Base-by-base conservation (phyloP, 1,140 invertebrate species). In the Octopus sinensis region DNA sequence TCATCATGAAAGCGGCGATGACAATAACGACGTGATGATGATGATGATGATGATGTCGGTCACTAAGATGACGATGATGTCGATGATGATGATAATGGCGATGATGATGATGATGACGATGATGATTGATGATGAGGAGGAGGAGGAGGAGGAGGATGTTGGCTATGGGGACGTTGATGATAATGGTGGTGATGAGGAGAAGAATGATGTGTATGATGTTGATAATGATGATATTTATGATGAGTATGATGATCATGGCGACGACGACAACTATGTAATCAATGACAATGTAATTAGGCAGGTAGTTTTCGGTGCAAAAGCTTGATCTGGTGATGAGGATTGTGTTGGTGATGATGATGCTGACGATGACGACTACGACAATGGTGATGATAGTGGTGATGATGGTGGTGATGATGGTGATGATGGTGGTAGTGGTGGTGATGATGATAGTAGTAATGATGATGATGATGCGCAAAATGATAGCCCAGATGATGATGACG, bases 41-140 rank as follows among this genome's bases (percentile, higher is more conserved):
- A 54, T 79, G 78, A 79, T 79, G 78, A 79, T 79, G 78, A 79
- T 79, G 78, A 54, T 79, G 78, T 54, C 54, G 78, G 54, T 79
- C 3, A 79, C 43, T 23, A 54, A 2, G 78, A 54, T 54, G 78
- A 79, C 2, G 78, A 79, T 79, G 78, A 79, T 79, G 78, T 3
- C 4, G 78, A 79, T 54, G 4, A 2, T 54, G 78, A 79, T 54
- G 53, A 79, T 54, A 53, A 79, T 79, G 4, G 54, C 4, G 78
- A 79, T 79, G 78, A 79, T 79, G 53, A 54, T 79, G 54, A 54
- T 54, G 43, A 79, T 0, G 30, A 43, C n/a, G n/a, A n/a, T n/a
- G n/a, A n/a, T n/a, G n/a, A n/a, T n/a, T n/a, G n/a, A n/a, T n/a
- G n/a, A n/a, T n/a, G n/a, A n/a, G 30, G 30, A 43, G 30, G 30